Conservation (phyloP, 1,140 invertebrate genomes). For the Idris sp. region DNA sequence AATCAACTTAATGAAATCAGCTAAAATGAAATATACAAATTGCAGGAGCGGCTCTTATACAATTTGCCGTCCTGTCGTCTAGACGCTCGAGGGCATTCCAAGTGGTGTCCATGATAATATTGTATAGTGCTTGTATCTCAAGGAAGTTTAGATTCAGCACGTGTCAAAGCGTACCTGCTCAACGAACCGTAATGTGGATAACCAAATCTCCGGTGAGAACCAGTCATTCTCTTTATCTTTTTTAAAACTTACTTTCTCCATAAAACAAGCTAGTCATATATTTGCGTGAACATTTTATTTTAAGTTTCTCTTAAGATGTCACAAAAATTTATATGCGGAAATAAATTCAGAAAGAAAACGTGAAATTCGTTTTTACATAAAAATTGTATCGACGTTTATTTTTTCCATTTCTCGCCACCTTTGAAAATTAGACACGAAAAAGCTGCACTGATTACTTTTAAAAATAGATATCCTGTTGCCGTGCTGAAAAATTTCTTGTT, state of each 20-base stretch:
- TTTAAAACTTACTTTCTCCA: constrained; percentile 46
- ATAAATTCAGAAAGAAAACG: constrained; percentile 12
- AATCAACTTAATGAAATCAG: too few species aligned
- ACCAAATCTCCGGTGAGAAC: constrained; percentile 53
- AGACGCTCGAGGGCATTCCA: constrained; percentile 54
- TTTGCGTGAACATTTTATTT: constrained; percentile 8
- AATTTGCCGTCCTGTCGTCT: constrained; percentile 59
- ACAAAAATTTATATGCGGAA: constrained; percentile 4
- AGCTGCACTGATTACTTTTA: too few species aligned
- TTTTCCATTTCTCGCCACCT: too few species aligned
- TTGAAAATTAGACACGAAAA: too few species aligned
- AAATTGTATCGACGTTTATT: too few species aligned
- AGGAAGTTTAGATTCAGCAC: constrained; percentile 63
- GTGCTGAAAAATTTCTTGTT: too few species aligned
- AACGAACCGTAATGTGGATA: constrained; percentile 71
- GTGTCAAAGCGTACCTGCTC: constrained; percentile 70
- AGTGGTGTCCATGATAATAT: constrained; percentile 49
- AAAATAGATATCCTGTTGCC: too few species aligned
- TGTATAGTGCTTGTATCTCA: constrained; percentile 42
- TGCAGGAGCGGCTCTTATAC: constrained; percentile 40
- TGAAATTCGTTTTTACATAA: neutral
- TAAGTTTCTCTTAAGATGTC: constrained; percentile 28
- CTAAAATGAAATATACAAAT: constrained; percentile 46
- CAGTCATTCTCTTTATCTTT: constrained; percentile 34
- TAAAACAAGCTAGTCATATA: constrained; percentile 25